Evolutionary conservation across 2,797 vertebrate genomes (phyloP).

Genomic region (Cuculus canorus): DNA sequence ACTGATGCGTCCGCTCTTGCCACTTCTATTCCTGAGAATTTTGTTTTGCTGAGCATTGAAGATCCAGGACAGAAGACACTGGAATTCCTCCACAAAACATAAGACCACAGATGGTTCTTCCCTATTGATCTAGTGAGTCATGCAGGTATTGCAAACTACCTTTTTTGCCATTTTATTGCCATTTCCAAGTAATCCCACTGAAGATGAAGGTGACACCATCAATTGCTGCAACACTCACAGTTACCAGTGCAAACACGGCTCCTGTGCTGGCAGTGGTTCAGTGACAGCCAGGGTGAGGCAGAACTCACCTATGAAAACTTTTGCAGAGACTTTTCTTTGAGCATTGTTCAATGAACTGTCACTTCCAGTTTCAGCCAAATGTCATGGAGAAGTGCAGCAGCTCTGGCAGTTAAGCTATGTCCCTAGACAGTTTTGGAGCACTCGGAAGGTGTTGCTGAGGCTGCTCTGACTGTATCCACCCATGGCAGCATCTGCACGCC

Average conservation of each 20-base stretch:
- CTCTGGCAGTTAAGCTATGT: not conserved
- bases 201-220: not conserved
- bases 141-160: not conserved
- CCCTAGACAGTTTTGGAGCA: not conserved
- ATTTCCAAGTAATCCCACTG: not conserved
- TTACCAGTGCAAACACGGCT: accelerated
- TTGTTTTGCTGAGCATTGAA: not conserved
- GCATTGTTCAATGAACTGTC: not conserved
- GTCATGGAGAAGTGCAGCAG: not conserved
- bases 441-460: not conserved
- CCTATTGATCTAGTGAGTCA: not conserved
- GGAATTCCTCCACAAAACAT: not conserved
- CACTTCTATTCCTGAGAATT: accelerated
- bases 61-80: not conserved
- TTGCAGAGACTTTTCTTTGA: not conserved
- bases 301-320: not conserved
- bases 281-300: accelerated
- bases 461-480: accelerated
- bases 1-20: accelerated
- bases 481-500: accelerated
- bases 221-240: accelerated
- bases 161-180: too few relatives aligned
- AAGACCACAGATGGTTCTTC: not conserved
- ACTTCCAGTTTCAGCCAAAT: not conserved
- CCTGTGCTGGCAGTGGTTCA: not conserved